These are phyloP conservation scores for Gasterosteus nipponicus DNA, from an alignment of 2,113 vertebrate genomes.

Conservation along the genomic window DNA sequence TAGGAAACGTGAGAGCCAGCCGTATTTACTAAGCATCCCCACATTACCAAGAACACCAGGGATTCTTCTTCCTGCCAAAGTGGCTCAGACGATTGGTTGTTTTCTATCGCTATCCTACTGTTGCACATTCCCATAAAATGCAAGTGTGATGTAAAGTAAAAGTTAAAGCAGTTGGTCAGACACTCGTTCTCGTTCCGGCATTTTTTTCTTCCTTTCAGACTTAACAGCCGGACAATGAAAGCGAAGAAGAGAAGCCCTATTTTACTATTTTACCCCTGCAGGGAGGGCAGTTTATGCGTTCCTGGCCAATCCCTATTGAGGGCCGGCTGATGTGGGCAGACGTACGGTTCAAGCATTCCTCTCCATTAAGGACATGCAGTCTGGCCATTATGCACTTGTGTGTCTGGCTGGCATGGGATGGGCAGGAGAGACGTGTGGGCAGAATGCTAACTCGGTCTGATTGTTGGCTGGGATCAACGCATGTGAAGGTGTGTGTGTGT, in stretches of 20 bases:
- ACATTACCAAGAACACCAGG: neutral
- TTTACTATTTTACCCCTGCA: slow-evolving; percentile 68
- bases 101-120: neutral
- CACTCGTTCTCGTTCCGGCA: slow-evolving; percentile 48
- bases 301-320: slow-evolving; percentile 76
- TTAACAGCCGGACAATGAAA: slow-evolving; percentile 58
- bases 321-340: slow-evolving; percentile 71
- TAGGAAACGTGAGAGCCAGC: neutral
- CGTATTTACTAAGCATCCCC: neutral
- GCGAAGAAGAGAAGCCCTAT: slow-evolving; percentile 56
- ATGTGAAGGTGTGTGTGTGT: slow-evolving; percentile 26
- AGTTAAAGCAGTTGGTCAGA: slow-evolving; percentile 41
- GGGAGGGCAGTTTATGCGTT: slow-evolving; percentile 68
- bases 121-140: slow-evolving; percentile 15
- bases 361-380: slow-evolving; percentile 67
- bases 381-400: slow-evolving; percentile 65
- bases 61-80: neutral
- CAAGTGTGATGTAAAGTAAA: slow-evolving; percentile 19
- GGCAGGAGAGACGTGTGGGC: slow-evolving; percentile 48
- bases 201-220: slow-evolving; percentile 54
- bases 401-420: slow-evolving; percentile 54
- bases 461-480: slow-evolving; percentile 55
- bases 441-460: slow-evolving; percentile 69
- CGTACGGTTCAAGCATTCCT: slow-evolving; percentile 67
- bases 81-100: neutral